Conservation (phyloP, 2,888 invertebrate genomes). For the Cosmopolites sordidus region DNA sequence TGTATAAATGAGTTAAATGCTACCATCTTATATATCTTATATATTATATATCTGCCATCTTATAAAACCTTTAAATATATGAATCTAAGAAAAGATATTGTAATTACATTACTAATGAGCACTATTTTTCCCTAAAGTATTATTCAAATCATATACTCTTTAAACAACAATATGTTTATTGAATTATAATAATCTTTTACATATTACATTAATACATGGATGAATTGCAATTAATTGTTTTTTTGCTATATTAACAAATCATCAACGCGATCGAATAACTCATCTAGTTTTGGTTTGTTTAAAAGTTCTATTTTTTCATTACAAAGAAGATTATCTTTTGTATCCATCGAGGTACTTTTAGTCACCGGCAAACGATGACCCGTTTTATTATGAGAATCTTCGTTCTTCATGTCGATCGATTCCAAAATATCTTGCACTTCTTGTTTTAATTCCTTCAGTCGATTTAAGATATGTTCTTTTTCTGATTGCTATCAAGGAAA, state of each 20-base stretch:
- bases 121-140: no score
- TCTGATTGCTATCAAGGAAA: constrained; percentile 6
- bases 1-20: no score
- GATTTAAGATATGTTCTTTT: constrained; percentile 13
- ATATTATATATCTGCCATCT: no score
- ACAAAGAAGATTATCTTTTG: constrained; percentile 1
- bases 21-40: no score
- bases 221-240: no score
- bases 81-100: no score
- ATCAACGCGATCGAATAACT: neutral
- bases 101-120: no score
- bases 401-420: constrained; percentile 1
- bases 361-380: neutral
- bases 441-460: constrained; percentile 10
- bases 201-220: no score
- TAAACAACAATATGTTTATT: no score
- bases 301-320: constrained; percentile 3
- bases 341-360: neutral
- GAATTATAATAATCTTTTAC: no score
- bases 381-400: neutral
- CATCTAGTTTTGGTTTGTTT: neutral
- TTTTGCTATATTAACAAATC: neutral
- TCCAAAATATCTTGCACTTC: constrained; percentile 14
- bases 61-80: no score
- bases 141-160: no score